Base-by-base conservation (phyloP, 2,888 invertebrate genomes). In the Drosophila greeni region DNA sequence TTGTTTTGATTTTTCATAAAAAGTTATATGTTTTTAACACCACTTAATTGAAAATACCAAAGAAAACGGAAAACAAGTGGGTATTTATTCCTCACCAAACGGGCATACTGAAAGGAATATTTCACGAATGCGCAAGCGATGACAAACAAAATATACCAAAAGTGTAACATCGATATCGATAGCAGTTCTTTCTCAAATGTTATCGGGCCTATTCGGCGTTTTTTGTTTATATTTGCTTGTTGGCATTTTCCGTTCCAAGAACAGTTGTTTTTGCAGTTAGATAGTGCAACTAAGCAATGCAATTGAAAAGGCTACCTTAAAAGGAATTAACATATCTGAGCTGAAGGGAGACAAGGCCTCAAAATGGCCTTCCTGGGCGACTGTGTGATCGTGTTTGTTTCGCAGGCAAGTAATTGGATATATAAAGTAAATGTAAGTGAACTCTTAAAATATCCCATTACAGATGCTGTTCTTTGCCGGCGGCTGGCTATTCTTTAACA, bases 401-500 rank as follows among this genome's bases (percentile, higher is more conserved):
- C 96, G 53, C 94, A 95, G 91, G 95, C 93, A 89, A 87, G 86
- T 55, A 29, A 31, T 31, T 14, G 51, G 40, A 48, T 7, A 37
- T 39, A 9, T 33, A 3, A 4, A 8, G 5, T 1, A 16, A 33
- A 37, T 7, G 1, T 4, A 20, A 4, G 29, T 12, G 20, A 48
- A 20, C n/a, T 26, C 1, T 11, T 6, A 40, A 7, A 37, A 47
- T 23, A 55, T 66, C 54, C 68, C 74, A 48, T 74, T 92, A 91
- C 89, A 98, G 97, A 91, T 95, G 55, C 89, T 97, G 54, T 99
- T 99, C 89, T 99, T 99, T 89, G 93, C 94, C 58, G 97, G 97
- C 69, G 99, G 99, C 64, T 98, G 98, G 97, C 92, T 99, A 66
- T 99, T 99, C 90, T 99, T 99, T 87, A 95, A 98, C 83, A 98